Evolutionary conservation across 2,888 invertebrate species (phyloP).

Genomic region (Piscicola geometra): DNA sequence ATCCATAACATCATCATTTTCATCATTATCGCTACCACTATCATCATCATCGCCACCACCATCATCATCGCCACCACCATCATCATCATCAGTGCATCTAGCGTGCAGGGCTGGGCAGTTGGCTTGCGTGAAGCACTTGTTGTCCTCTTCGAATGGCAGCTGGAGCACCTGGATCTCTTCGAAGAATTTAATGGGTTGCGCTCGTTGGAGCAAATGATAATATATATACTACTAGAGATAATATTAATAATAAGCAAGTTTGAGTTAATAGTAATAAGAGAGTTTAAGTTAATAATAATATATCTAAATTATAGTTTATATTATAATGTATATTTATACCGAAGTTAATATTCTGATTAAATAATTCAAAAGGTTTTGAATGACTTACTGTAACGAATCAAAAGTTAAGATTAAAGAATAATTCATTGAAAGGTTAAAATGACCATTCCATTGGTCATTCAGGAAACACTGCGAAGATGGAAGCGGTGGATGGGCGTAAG

Average conservation of each 20-base stretch:
- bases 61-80: slow-evolving; percentile 14
- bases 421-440: too few species aligned
- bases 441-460: too few species aligned
- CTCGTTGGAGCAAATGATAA: too few species aligned
- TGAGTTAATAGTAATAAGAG: too few species aligned
- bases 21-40: neutral
- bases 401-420: too few species aligned
- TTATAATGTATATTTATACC: neutral
- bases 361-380: neutral
- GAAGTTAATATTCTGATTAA: neutral
- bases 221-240: neutral
- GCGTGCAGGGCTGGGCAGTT: neutral
- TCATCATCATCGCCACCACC: slow-evolving; percentile 13
- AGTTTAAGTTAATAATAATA: neutral
- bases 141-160: neutral
- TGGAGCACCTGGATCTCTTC: slow-evolving; percentile 2
- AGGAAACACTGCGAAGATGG: neutral
- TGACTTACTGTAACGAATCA: neutral
- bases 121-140: neutral
- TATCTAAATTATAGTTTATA: neutral
- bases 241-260: too few species aligned
- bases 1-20: slow-evolving; percentile 5
- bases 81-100: slow-evolving; percentile 14
- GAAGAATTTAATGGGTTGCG: neutral
- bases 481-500: neutral